phyloP scores from a whole-genome alignment of 2,797 vertebrate species.

The Uromys caudimaculatus region DNA sequence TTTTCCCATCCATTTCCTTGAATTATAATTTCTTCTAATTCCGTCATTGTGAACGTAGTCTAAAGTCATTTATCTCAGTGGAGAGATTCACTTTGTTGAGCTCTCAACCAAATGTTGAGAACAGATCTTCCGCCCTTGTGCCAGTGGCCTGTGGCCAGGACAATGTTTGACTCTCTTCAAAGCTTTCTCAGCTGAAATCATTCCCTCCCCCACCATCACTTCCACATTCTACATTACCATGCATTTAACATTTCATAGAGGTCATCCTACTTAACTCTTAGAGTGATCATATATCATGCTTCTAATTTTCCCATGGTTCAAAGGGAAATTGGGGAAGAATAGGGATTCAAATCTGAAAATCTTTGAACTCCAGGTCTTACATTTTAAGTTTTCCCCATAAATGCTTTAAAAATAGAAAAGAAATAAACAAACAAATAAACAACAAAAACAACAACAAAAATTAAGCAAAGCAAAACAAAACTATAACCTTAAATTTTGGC shows the following conservation, averaged over 20 bases:
- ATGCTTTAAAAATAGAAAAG: conserved; percentile 40
- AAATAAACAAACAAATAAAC: neutral
- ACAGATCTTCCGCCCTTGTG: neutral
- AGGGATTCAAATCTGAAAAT: conserved; percentile 56
- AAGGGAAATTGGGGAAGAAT: neutral
- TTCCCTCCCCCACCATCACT: accelerated
- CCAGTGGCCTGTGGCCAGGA: neutral
- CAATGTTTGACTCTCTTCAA: neutral
- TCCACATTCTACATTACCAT: neutral
- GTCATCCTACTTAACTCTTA: conserved; percentile 14
- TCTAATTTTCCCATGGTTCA: neutral
- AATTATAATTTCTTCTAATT: neutral
- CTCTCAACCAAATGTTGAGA: neutral
- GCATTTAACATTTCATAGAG: neutral
- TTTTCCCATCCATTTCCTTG: neutral
- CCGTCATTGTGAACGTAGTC: neutral
- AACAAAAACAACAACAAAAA: neutral
- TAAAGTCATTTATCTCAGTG: neutral
- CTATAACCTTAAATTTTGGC: neutral
- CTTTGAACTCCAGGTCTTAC: neutral
- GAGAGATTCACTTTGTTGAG: neutral
- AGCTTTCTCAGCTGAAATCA: neutral
- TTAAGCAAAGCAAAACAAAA: neutral
- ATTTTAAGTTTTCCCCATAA: neutral
- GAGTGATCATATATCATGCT: neutral